A percentile compares a stretch with the other conserved stretches of the same genome.
Conservation (phyloP, 2,888 invertebrate genomes). For the Plagiodera versicolora region DNA sequence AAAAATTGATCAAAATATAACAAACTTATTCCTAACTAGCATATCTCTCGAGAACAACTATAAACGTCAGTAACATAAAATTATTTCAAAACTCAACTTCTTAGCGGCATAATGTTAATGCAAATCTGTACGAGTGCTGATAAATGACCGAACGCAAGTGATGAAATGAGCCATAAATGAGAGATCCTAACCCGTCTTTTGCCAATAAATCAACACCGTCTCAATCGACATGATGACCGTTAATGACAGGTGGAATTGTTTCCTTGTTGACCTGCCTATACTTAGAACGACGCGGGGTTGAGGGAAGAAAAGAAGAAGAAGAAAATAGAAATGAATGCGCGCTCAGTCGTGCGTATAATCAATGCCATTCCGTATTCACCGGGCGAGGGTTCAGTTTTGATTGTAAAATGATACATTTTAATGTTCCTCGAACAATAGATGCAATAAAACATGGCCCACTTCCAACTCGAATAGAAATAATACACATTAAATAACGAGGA, state of each 20-base stretch:
- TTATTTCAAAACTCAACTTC: too few relatives aligned
- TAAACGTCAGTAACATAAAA: too few relatives aligned
- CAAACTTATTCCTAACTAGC: too few relatives aligned
- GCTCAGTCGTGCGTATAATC: slow-evolving; percentile 51
- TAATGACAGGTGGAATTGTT: background rate
- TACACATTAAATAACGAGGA: slow-evolving; percentile 21
- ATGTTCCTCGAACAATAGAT: slow-evolving; percentile 46
- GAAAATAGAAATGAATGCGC: slow-evolving; percentile 29
- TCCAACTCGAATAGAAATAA: slow-evolving; percentile 31
- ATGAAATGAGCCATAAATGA: background rate
- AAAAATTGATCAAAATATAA: too few relatives aligned
- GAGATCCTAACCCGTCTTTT: background rate
- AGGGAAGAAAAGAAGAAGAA: background rate
- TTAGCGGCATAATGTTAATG: too few relatives aligned
- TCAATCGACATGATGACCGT: background rate
- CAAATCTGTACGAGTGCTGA: background rate
- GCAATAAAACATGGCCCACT: slow-evolving; percentile 44
- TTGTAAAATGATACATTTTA: slow-evolving; percentile 51
- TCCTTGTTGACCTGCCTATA: slow-evolving; percentile 1
- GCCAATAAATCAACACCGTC: background rate
- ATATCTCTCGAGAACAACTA: too few relatives aligned
- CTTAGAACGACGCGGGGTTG: background rate
- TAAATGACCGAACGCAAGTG: background rate
- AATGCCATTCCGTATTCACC: slow-evolving; percentile 48
- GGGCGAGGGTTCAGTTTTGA: slow-evolving; percentile 45